Base-by-base conservation (phyloP, 2,113 vertebrate species). In the Planiliza haematocheilus region DNA sequence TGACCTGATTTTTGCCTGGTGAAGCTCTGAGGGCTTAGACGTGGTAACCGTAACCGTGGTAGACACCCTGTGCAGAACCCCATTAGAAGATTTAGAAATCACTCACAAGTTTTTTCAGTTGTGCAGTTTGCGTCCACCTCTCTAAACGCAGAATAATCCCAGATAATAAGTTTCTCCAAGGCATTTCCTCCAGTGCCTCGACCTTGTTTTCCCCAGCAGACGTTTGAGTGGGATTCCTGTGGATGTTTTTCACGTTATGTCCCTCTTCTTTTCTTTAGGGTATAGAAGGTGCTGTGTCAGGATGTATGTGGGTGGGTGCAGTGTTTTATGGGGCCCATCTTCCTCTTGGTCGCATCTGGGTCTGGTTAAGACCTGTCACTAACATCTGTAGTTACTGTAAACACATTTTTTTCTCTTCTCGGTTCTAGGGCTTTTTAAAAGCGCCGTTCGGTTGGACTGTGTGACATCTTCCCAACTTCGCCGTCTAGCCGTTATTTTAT, bases 261-360 rank as follows among this genome's bases (percentile, higher is more conserved):
- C 53, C 59, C 48, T 45, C 14, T 43, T 65, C 13, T 1, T 63
- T 39, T 46, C 56, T 79, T 13, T 9, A 4, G 39, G 52, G 42
- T 75, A 52, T 39, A 49, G 39, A 72, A 79, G 80, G 53, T 82
- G 79, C 85, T 82, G 74, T 53, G 64, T 91, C 83, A 84, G 86
- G 70, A 56, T 45, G 17, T 81, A 46, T 82, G 67, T 43, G 55
- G 71, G 45, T 70, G 57, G 24, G 41, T 73, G 42, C 62, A 34
- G 74, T 65, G 46, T 85, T 82, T n/a, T 85, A 78, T 50, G 65
- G 52, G 55, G 52, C 55, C 56, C 57, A 50, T 76, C 84, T 55
- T 86, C 71, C 66, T 81, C 52, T 46, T 10, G 3, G 14, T 56
- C 72, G 86, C 82, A 89, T 91, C 86, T 91, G 87, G 75, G 10